Base-by-base conservation (phyloP, 2,888 invertebrate species). In the Spialia ferax region DNA sequence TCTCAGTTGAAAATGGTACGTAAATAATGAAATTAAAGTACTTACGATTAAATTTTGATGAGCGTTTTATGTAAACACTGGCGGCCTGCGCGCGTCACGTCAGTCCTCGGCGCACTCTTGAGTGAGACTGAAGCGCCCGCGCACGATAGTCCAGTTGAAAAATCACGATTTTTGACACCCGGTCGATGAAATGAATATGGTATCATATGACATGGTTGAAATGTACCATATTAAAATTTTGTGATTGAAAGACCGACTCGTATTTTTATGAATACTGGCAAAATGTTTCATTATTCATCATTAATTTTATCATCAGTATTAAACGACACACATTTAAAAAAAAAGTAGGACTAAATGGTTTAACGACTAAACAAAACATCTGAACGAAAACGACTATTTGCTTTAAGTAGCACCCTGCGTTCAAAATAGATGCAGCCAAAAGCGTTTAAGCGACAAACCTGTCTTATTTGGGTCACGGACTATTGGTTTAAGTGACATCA, bases 131-230 rank as follows among this genome's bases (percentile, higher is more conserved):
- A 61, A 29, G 48, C 61, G 61, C 61, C 61, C 29, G 48, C 48
- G 61, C 61, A 61, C 48, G 48, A 48, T 48, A 61, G 61, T 61
- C 26, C 61, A 48, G 26, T 61, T 61, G 61, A 61, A 61, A 26
- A 18, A 61, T 61, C 26, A 48, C 61, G 61, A 61, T 61, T 61
- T 45, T 61, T 61, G 48, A 61, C 61, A 45, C 61, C 61, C 61
- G 48, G 61, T 20, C 48, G 61, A 45, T 22, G 48, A 64, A 35
- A 35, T 35, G 35, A 35, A 35, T 35, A 65, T 65, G 65, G 65
- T 65, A 65, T 65, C 52, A 65, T 52, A 59, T 65, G 59, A 59
- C 65, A 59, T 65, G 59, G 52, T 35, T 65, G 52, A 59, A 65
- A 65, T 65, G 65, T 65, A 59, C 38, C 65, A 54, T 63, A 38